Evolutionary conservation across 2,888 invertebrate species (phyloP), one percentile per base, ranked within the genome.

Genomic region (Balanococcus diminutus): DNA sequence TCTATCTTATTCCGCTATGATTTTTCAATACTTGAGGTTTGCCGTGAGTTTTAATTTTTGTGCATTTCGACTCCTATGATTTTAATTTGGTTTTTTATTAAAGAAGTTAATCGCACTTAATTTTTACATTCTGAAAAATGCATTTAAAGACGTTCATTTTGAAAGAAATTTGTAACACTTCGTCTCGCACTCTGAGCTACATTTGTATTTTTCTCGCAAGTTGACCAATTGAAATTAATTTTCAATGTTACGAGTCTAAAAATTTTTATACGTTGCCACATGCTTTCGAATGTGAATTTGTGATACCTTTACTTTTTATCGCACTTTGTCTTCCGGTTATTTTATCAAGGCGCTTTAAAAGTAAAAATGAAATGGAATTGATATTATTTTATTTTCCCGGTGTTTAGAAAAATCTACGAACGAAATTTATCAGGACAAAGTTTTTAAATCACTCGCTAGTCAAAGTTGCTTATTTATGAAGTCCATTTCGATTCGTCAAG

Each of bases 281-380:
- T 8, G 56, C 56, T 56, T 56, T 22, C 6, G 22, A 56, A 6
- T 22, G 22, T 22, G 56, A 4, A 19, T 46, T 42, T 56, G 56
- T 56, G 56, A 56, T 56, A 56, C 56, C 56, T 14, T 9, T 46
- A 46, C 46, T 61, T 25, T 9, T 25, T 25, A 61, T 9, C 28
- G 67, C 67, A 67, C 56, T 22, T 67, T 28, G 67, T 67, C 67
- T 67, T 67, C 67, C 67, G 14, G 67, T 67, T 16, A 67, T 67
- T 28, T 16, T 28, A 16, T 67, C 16, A 28, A 16, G 14, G 25
- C 67, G 67, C 25, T 56, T 56, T 22, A 22, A 22, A 22, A 56
- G 2, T 56, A 9, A 56, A 56, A 56, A 22, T 8, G 6, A 56
- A 22, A n/a, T n/a, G n/a, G n/a, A n/a, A n/a, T n/a, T n/a, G n/a